Percentiles rank a stretch among this genome's conserved stretches.
phyloP scores from a whole-genome alignment of 2,797 vertebrate species.

The Sebastolobus altivelis region DNA sequence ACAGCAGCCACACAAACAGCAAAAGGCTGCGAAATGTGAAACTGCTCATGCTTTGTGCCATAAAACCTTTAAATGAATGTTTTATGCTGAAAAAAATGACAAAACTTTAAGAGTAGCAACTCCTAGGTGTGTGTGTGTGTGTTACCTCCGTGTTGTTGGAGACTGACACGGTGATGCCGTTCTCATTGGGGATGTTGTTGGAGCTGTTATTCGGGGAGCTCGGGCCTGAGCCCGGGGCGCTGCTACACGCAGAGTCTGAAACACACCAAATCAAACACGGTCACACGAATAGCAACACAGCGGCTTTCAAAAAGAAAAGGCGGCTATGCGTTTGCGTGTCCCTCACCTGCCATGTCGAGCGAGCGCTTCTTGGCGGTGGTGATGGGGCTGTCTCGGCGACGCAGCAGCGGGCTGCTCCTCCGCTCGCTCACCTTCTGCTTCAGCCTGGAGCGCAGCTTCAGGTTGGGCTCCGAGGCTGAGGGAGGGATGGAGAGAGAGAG shows the following conservation, averaged over 20 bases:
- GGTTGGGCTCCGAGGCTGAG: conserved; percentile 95
- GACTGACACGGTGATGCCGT: conserved; percentile 87
- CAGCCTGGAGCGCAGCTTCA: conserved; percentile 94
- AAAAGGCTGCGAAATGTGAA: conserved; percentile 5
- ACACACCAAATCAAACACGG: conserved; percentile 30
- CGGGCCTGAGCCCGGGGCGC: conserved; percentile 95
- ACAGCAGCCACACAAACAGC: conserved; percentile 7
- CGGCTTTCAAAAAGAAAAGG: neutral
- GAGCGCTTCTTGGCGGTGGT: conserved; percentile 94
- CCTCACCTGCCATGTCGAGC: conserved; percentile 90
- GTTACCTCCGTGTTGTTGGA: conserved; percentile 90
- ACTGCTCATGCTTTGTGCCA: neutral
- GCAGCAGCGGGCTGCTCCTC: conserved; percentile 93
- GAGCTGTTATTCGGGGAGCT: conserved; percentile 98
- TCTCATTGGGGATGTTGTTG: conserved; percentile 92
- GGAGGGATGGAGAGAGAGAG: neutral
- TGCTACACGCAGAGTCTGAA: conserved; percentile 95
- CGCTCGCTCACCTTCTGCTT: conserved; percentile 98
- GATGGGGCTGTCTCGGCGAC: conserved; percentile 91
- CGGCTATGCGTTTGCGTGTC: neutral
- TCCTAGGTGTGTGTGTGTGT: neutral
- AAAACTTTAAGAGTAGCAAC: neutral
- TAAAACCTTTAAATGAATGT: neutral
- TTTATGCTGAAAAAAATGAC: neutral
- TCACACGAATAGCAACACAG: neutral